Conservation (phyloP, 2,797 vertebrate genomes). For the Geotrypetes seraphini region DNA sequence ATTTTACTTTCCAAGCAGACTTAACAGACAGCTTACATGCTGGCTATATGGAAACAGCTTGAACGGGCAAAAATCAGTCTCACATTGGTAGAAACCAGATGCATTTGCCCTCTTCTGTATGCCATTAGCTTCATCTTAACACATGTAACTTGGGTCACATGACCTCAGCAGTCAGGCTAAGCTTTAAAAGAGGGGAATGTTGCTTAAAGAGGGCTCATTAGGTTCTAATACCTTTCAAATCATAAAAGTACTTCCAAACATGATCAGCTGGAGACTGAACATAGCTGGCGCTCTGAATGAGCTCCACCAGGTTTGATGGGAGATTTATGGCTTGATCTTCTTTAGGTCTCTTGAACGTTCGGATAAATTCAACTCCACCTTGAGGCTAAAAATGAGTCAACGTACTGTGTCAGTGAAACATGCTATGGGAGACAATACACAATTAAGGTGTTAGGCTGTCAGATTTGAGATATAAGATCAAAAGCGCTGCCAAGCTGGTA, state of each 20-base stretch:
- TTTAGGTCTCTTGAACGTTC: conserved; percentile 35
- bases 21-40: too few relatives aligned
- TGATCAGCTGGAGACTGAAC: conserved; percentile 29
- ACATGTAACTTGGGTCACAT: too few relatives aligned
- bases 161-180: too few relatives aligned
- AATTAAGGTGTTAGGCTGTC: not conserved
- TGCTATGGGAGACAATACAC: not conserved
- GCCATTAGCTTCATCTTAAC: too few relatives aligned
- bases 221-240: conserved; percentile 50
- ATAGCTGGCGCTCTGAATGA: conserved; percentile 34
- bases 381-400: conserved; percentile 31
- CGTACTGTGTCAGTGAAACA: not conserved
- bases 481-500: too few relatives aligned
- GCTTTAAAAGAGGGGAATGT: too few relatives aligned
- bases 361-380: conserved; percentile 45
- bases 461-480: not conserved
- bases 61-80: too few relatives aligned
- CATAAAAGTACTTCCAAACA: conserved; percentile 45
- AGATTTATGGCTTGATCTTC: conserved; percentile 45
- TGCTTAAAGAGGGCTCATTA: too few relatives aligned
- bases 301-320: conserved; percentile 34
- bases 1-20: too few relatives aligned
- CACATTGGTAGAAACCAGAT: too few relatives aligned
- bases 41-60: too few relatives aligned
- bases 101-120: too few relatives aligned